Conservation (phyloP, 2,797 vertebrate genomes). For the Ctenopoma multispine region DNA sequence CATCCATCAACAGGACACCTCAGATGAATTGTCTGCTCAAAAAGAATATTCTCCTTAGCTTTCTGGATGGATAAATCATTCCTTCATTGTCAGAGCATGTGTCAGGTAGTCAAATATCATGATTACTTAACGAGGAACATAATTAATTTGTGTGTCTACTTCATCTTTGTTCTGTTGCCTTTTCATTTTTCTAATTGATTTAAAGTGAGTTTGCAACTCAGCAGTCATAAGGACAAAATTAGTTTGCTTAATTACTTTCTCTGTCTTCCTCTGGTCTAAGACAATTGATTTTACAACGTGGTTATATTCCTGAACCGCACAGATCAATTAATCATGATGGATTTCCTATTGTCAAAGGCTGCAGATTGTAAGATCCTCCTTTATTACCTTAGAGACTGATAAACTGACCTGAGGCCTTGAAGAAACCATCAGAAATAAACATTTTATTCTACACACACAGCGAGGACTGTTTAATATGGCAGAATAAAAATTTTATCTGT, state of each 20-base stretch:
- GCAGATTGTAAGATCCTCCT: slow-evolving; percentile 62
- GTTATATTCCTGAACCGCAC: slow-evolving; percentile 71
- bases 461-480: slow-evolving; percentile 19
- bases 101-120: slow-evolving; percentile 37
- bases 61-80: slow-evolving; percentile 42
- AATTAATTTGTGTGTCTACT: slow-evolving; percentile 58
- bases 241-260: slow-evolving; percentile 68
- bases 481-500: slow-evolving; percentile 31
- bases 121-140: slow-evolving; percentile 55
- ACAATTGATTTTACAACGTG: slow-evolving; percentile 73
- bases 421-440: slow-evolving; percentile 40
- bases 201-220: slow-evolving; percentile 64
- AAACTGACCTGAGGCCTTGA: slow-evolving; percentile 65
- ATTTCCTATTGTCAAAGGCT: slow-evolving; percentile 75
- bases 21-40: slow-evolving; percentile 35
- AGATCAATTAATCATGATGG: slow-evolving; percentile 82
- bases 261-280: slow-evolving; percentile 49
- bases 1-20: slow-evolving; percentile 43
- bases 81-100: slow-evolving; percentile 41
- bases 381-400: slow-evolving; percentile 71
- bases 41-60: slow-evolving; percentile 41
- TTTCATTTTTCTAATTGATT: slow-evolving; percentile 78
- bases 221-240: slow-evolving; percentile 64
- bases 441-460: slow-evolving; percentile 22
- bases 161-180: slow-evolving; percentile 44